phyloP scores from a whole-genome alignment of 2,888 invertebrate genomes.

The Alloplasta piceator region DNA sequence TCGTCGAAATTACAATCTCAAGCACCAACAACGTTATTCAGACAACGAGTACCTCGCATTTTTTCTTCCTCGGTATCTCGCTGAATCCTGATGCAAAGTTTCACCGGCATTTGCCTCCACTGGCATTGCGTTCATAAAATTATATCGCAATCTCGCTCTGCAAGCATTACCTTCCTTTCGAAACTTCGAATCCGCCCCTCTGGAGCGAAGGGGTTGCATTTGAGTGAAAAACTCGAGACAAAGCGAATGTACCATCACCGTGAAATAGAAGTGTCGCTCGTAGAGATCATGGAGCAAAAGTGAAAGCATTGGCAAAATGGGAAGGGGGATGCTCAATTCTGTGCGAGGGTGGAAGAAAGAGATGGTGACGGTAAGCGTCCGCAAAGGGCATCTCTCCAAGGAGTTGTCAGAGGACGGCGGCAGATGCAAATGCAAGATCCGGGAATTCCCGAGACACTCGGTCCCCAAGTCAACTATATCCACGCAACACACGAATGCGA shows the following conservation, averaged over 20 bases:
- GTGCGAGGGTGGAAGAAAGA: too few species aligned
- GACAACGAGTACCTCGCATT: slow-evolving; percentile 8
- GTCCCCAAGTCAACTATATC: slow-evolving; percentile 16
- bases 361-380: slow-evolving; percentile 11
- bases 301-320: neutral
- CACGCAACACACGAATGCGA: slow-evolving; percentile 8
- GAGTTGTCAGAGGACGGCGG: neutral
- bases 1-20: slow-evolving; percentile 44
- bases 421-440: slow-evolving; percentile 61
- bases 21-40: slow-evolving; percentile 12
- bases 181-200: slow-evolving; percentile 5
- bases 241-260: slow-evolving; percentile 39
- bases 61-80: neutral
- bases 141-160: slow-evolving; percentile 41
- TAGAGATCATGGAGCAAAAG: slow-evolving; percentile 48
- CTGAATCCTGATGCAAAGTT: slow-evolving; percentile 1
- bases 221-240: slow-evolving; percentile 26
- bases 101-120: slow-evolving; percentile 9
- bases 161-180: slow-evolving; percentile 12
- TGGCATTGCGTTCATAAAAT: slow-evolving; percentile 47
- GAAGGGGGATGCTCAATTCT: too few species aligned
- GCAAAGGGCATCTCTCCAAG: slow-evolving; percentile 52
- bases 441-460: slow-evolving; percentile 49
- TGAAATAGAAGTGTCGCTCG: slow-evolving; percentile 28
- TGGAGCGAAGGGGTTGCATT: too few species aligned